Evolutionary conservation across 1,140 invertebrate species (phyloP).

Genomic region (Amyelois transitella): DNA sequence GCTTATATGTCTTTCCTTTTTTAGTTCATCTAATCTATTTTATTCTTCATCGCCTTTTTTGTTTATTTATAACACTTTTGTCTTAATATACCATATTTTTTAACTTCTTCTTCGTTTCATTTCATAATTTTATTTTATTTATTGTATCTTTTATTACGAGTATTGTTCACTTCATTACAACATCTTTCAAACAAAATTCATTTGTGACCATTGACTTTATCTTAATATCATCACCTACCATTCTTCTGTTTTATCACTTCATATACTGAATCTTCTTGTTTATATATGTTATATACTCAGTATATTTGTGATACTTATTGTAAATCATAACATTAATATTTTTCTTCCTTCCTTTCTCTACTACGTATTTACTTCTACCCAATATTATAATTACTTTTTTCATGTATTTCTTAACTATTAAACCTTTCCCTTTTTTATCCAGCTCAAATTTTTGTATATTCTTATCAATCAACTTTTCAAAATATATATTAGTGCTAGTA

Average conservation of each 20-base stretch:
- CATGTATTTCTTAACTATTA: not conserved
- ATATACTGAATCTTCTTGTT: not conserved
- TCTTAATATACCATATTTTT: constrained; percentile 23
- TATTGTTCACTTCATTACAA: too few species aligned
- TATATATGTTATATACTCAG: not conserved
- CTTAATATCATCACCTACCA: not conserved
- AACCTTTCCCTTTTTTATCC: not conserved
- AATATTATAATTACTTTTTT: constrained; percentile 2
- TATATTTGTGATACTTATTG: not conserved
- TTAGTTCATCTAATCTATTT: not conserved
- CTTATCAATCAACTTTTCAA: too few species aligned
- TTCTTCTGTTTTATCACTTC: not conserved
- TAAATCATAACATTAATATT: not conserved
- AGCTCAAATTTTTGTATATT: not conserved
- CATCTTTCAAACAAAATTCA: too few species aligned
- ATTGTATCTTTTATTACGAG: not conserved
- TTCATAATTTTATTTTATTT: constrained; percentile 9
- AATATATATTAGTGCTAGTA: too few species aligned
- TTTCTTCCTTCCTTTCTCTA: constrained; percentile 1
- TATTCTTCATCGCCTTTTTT: constrained; percentile 13
- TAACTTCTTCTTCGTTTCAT: constrained; percentile 33
- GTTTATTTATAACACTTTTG: constrained; percentile 9
- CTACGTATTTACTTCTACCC: constrained; percentile 1
- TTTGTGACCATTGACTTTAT: too few species aligned
- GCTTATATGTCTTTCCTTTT: not conserved